Percentiles rank a stretch among this genome's conserved stretches.
Conservation (phyloP, 2,888 invertebrate species). For the Caradrina clavipalpis region DNA sequence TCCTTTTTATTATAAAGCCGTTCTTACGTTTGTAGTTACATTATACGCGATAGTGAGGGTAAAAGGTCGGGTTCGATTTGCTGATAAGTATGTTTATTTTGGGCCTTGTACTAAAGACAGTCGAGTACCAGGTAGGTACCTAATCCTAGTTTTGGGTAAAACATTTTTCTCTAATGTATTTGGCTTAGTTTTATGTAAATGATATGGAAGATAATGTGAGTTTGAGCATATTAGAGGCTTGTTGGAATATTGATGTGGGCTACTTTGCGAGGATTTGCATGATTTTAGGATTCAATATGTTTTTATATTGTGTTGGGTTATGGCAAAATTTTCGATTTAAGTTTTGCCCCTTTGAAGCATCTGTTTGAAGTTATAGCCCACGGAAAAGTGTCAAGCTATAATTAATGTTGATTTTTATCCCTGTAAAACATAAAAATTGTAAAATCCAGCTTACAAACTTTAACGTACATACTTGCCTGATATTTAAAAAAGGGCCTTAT, state of each 20-base stretch:
- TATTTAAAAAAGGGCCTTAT: no score
- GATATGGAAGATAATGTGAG: constrained; percentile 35
- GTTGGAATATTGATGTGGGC: constrained; percentile 28
- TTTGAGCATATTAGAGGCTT: constrained; percentile 29
- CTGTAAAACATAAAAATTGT: no score
- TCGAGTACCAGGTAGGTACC: constrained; percentile 36
- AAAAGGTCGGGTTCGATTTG: constrained; percentile 52
- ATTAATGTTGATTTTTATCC: no score
- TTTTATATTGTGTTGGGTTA: background rate
- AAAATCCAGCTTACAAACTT: no score
- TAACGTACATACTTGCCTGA: no score
- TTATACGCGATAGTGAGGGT: constrained; percentile 49
- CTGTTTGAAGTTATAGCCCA: no score
- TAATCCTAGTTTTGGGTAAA: constrained; percentile 66
- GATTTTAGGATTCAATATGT: background rate
- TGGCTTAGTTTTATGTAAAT: constrained; percentile 39
- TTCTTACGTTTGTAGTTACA: constrained; percentile 55
- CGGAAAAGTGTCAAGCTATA: no score
- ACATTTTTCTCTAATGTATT: constrained; percentile 48
- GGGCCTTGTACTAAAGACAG: constrained; percentile 55
- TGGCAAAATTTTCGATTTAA: no score
- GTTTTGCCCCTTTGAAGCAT: no score
- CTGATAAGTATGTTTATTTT: constrained; percentile 69
- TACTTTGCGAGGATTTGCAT: constrained; percentile 27
- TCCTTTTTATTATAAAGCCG: constrained; percentile 57